Percentiles rank a stretch among this genome's conserved stretches.
These are phyloP conservation scores for Elysia chlorotica DNA, from an alignment of 1,140 invertebrate species.

Conservation along the genomic window DNA sequence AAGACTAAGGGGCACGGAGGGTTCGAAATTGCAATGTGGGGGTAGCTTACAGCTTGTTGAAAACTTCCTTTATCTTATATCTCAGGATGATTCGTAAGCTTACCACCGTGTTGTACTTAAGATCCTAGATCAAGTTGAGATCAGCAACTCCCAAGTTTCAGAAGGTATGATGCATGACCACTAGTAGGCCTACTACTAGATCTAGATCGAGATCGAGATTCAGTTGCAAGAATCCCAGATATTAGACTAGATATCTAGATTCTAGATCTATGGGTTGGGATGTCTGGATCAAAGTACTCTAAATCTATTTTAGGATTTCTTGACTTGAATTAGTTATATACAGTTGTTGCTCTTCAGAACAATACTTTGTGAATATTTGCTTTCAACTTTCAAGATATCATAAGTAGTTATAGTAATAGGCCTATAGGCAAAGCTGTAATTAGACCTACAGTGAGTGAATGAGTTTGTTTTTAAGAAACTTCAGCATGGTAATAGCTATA, in stretches of 20 bases:
- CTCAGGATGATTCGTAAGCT: neutral
- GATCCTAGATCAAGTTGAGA: neutral
- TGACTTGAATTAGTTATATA: too few species aligned
- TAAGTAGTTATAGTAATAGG: neutral
- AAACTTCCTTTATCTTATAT: neutral
- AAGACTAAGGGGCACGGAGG: too few species aligned
- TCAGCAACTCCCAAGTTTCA: too few species aligned
- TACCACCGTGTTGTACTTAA: neutral
- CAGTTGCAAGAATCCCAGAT: neutral
- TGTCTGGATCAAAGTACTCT: too few species aligned
- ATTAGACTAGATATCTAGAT: neutral
- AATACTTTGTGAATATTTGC: neutral
- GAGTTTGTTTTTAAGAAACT: too few species aligned
- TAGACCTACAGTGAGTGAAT: neutral
- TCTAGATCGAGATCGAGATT: neutral
- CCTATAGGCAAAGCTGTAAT: neutral
- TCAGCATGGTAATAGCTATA: too few species aligned
- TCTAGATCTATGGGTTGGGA: neutral
- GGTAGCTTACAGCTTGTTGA: too few species aligned
- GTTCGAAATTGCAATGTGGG: too few species aligned
- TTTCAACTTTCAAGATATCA: neutral
- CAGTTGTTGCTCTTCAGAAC: too few species aligned
- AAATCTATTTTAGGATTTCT: too few species aligned
- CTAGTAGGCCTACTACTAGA: neutral
- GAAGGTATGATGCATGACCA: too few species aligned